phyloP scores from a whole-genome alignment of 2,113 vertebrate species.

The Pampusana beccarii region DNA sequence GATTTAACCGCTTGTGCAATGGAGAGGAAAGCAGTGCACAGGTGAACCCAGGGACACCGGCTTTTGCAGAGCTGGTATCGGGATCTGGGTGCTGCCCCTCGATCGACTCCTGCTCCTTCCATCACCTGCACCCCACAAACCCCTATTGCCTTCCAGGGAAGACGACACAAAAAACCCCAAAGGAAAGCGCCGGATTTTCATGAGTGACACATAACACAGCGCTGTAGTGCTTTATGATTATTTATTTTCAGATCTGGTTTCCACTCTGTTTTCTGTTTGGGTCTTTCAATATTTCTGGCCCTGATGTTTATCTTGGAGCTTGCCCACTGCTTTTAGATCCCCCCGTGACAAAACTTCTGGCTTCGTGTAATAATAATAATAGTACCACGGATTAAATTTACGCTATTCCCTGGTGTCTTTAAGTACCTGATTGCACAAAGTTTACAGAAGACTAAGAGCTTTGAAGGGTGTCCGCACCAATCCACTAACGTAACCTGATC shows the following conservation, averaged over 20 bases:
- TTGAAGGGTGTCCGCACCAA: neutral
- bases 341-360: neutral
- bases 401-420: neutral
- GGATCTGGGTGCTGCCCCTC: neutral
- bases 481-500: neutral
- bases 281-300: neutral
- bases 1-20: neutral
- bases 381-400: neutral
- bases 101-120: rapidly evolving
- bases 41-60: rapidly evolving
- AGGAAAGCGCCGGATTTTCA: neutral
- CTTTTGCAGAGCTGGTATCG: too few species aligned
- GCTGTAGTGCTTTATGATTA: neutral
- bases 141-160: rapidly evolving
- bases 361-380: neutral
- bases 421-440: neutral
- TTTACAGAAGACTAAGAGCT: neutral
- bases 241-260: neutral
- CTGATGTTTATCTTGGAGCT: neutral
- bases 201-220: neutral
- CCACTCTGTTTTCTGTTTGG: neutral
- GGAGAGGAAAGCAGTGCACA: neutral
- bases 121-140: neutral
- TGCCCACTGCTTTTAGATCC: neutral
- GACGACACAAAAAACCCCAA: too few species aligned